Conservation (phyloP, 1,140 invertebrate genomes). For the Bombus cullumanus region DNA sequence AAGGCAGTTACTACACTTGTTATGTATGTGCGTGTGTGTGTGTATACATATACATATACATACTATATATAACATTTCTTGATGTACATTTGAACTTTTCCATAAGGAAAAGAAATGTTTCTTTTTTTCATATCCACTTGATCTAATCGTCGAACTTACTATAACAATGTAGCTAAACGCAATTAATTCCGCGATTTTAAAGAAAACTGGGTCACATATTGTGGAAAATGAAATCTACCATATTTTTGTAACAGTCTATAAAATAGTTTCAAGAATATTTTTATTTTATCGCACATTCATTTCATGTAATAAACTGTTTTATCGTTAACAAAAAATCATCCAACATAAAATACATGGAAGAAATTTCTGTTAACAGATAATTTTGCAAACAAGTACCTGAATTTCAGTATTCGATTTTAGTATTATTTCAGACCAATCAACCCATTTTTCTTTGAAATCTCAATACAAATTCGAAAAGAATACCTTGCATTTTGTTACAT, state of each 20-base stretch:
- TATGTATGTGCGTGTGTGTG: not conserved
- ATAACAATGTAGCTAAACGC: no score
- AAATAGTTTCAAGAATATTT: not conserved
- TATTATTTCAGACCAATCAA: not conserved
- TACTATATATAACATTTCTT: not conserved
- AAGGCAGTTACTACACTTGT: not conserved
- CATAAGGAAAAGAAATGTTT: not conserved
- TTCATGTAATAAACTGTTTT: not conserved
- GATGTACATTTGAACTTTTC: not conserved
- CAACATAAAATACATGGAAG: no score
- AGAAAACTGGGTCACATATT: not conserved
- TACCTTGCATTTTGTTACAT: not conserved
- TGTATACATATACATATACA: not conserved
- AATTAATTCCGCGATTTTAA: not conserved
- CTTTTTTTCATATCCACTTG: not conserved
- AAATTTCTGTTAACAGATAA: no score
- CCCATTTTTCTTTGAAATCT: conserved; percentile 9
- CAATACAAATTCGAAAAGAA: not conserved
- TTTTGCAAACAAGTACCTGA: not conserved
- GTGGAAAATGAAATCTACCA: not conserved
- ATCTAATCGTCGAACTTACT: not conserved
- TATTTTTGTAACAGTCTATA: not conserved
- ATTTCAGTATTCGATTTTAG: not conserved
- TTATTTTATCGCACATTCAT: not conserved
- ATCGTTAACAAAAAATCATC: no score